Conservation (phyloP, 2,113 vertebrate species). For the Amphiprion ocellaris region DNA sequence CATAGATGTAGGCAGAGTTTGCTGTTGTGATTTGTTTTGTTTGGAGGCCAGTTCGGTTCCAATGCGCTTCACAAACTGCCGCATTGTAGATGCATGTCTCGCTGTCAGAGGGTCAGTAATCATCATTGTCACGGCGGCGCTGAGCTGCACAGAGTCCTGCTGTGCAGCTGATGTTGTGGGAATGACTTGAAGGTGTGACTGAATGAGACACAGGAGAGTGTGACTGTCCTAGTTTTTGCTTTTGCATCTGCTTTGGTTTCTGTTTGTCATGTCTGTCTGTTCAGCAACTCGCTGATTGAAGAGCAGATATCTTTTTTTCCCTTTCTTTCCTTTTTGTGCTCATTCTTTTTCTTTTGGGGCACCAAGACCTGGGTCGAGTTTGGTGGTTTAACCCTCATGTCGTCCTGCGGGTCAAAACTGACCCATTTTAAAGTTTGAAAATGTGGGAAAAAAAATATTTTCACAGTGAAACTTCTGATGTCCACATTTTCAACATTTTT, state of each 20-base stretch:
- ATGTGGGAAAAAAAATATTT: too few relatives aligned
- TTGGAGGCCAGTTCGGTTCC: constrained; percentile 24
- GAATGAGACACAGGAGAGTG: constrained; percentile 33
- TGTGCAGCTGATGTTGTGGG: constrained; percentile 44
- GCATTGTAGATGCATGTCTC: constrained; percentile 17
- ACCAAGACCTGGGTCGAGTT: constrained; percentile 1
- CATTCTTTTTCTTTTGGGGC: constrained; percentile 6
- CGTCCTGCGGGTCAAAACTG: too few relatives aligned
- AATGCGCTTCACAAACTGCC: constrained; percentile 3
- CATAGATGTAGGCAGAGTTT: background rate
- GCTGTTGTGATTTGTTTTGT: constrained; percentile 17
- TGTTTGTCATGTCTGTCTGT: constrained; percentile 1
- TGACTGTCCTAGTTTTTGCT: constrained; percentile 49
- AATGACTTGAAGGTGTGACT: constrained; percentile 41
- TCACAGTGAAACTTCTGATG: too few relatives aligned
- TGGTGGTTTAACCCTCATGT: background rate
- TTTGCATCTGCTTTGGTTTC: background rate
- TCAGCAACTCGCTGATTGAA: constrained; percentile 8
- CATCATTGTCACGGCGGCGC: constrained; percentile 14
- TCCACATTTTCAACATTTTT: too few relatives aligned
- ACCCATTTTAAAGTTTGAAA: too few relatives aligned
- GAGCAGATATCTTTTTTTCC: background rate
- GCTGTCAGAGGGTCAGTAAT: constrained; percentile 24
- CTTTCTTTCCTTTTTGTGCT: background rate
- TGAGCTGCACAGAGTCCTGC: constrained; percentile 24